These are phyloP conservation scores for Unio delphinus DNA, from an alignment of 2,888 invertebrate genomes.

Conservation along the genomic window DNA sequence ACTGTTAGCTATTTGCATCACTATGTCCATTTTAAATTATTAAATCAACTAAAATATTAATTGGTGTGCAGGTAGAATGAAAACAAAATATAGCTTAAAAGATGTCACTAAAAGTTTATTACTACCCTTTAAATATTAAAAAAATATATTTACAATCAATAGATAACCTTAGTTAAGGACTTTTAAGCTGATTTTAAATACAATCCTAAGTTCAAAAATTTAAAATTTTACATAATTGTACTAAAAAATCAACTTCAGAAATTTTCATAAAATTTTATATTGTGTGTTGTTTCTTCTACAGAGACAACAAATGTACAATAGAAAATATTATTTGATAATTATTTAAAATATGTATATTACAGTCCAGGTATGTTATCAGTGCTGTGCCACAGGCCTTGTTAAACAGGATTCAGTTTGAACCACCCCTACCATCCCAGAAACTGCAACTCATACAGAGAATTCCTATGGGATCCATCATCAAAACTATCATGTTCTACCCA, in stretches of 20 bases:
- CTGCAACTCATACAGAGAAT: slow-evolving; percentile 67
- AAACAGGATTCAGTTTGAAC: slow-evolving; percentile 66
- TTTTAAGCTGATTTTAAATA: neutral
- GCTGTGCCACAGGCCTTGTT: slow-evolving; percentile 68
- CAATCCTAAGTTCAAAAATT: too few relatives aligned
- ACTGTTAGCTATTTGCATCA: too few relatives aligned
- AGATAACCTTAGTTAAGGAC: neutral
- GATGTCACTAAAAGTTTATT: too few relatives aligned
- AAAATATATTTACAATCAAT: too few relatives aligned
- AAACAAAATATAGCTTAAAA: too few relatives aligned
- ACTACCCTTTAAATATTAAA: too few relatives aligned
- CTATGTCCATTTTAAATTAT: too few relatives aligned
- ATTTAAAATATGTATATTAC: slow-evolving; percentile 4
- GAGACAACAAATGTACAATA: neutral
- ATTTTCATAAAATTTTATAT: neutral
- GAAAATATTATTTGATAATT: neutral
- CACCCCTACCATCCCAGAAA: slow-evolving; percentile 65
- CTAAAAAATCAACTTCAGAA: too few relatives aligned
- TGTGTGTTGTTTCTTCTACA: too few relatives aligned
- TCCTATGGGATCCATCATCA: slow-evolving; percentile 72
- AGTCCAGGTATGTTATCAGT: slow-evolving; percentile 64
- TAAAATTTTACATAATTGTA: too few relatives aligned
- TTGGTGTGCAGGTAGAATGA: too few relatives aligned
- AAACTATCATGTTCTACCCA: slow-evolving; percentile 71
- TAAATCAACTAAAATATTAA: too few relatives aligned